phyloP scores from a whole-genome alignment of 2,797 vertebrate genomes.

The Rhynchonycteris naso region DNA sequence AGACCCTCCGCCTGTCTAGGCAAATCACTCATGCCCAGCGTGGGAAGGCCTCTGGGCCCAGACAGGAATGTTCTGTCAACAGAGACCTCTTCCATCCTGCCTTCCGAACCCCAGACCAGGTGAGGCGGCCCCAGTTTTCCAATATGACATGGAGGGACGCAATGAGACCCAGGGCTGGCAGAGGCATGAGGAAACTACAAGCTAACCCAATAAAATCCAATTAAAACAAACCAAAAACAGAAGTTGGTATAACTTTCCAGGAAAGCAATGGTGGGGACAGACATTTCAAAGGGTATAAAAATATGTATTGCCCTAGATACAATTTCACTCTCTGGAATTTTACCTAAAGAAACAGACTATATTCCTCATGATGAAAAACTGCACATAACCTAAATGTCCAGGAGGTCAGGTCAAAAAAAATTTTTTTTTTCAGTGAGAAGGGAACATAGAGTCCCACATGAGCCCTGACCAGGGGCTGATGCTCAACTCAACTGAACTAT shows the following conservation, averaged over 20 bases:
- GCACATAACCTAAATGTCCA: background rate
- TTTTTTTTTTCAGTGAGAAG: too few relatives aligned
- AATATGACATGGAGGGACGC: rapidly evolving
- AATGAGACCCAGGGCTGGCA: background rate
- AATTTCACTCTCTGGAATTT: background rate
- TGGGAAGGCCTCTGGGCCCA: background rate
- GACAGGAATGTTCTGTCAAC: background rate
- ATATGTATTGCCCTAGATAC: too few relatives aligned
- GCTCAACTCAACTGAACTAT: too few relatives aligned
- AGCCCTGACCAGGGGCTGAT: too few relatives aligned
- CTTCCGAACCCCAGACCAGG: background rate
- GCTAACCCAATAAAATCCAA: too few relatives aligned
- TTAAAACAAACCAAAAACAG: background rate
- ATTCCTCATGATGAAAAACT: background rate
- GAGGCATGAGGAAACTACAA: background rate
- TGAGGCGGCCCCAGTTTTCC: background rate
- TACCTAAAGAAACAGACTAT: background rate
- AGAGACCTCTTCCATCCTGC: background rate
- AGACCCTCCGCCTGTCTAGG: background rate
- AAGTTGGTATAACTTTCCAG: background rate
- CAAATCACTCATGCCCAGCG: background rate
- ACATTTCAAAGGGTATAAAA: background rate
- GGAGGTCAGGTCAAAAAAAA: background rate
- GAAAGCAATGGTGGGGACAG: background rate
- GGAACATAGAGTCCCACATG: too few relatives aligned